These are phyloP conservation scores for Bucco capensis DNA, from an alignment of 2,113 vertebrate genomes.

Conservation along the genomic window DNA sequence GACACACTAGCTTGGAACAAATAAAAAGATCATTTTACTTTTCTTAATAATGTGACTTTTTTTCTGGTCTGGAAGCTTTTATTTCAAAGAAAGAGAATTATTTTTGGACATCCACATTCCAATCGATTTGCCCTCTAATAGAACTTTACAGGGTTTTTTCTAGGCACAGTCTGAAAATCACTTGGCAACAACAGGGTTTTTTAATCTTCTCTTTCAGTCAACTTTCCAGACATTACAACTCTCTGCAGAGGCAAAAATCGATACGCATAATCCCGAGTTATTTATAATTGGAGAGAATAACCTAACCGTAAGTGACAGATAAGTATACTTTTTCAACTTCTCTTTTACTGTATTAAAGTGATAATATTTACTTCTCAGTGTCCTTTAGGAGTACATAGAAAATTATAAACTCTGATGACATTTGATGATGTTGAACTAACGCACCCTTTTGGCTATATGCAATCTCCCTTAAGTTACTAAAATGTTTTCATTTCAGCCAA, in stretches of 20 bases:
- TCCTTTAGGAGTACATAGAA: neutral
- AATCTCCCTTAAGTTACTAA: neutral
- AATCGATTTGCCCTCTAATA: neutral
- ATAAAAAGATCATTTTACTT: neutral
- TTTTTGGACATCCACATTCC: neutral
- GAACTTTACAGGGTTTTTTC: neutral
- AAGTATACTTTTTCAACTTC: neutral
- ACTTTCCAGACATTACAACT: constrained; percentile 81
- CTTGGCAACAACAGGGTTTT: too few species aligned
- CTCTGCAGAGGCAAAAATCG: constrained; percentile 72
- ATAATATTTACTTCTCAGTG: neutral
- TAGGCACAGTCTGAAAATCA: too few species aligned
- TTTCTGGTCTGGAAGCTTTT: neutral
- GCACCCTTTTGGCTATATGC: neutral
- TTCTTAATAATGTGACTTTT: neutral
- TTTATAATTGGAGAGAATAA: constrained; percentile 77
- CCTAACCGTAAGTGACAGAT: constrained; percentile 72
- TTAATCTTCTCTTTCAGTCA: constrained; percentile 71
- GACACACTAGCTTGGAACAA: neutral
- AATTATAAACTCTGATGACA: neutral
- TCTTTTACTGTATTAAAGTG: neutral
- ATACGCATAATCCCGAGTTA: constrained; percentile 79
- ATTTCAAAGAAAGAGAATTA: neutral
- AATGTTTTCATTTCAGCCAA: neutral
- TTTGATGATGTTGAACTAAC: neutral